Evolutionary conservation across 1,140 invertebrate species (phyloP).

Genomic region (Ladona fulva): DNA sequence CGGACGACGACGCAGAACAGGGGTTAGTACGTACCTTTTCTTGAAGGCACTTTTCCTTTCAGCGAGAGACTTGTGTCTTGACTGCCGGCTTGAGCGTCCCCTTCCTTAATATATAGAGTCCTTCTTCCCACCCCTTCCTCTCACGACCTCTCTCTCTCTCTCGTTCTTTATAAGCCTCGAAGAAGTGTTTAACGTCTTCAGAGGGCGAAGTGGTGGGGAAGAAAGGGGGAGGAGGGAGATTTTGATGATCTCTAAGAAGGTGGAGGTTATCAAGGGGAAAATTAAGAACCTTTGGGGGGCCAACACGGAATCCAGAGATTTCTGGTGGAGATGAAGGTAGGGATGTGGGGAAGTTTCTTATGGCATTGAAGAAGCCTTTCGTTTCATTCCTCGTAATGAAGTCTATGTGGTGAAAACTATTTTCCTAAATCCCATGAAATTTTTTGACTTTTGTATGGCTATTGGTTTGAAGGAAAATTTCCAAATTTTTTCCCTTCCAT

Average conservation of each 20-base stretch:
- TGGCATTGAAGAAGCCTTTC: no score
- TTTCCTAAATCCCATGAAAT: no score
- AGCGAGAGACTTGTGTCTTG: neutral
- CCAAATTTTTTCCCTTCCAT: no score
- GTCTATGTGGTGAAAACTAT: no score
- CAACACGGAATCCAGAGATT: neutral
- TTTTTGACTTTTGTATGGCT: no score
- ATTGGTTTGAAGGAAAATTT: no score
- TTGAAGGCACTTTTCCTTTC: neutral
- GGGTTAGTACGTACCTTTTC: neutral
- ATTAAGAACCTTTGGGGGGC: neutral
- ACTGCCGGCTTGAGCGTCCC: neutral
- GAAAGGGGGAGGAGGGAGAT: neutral
- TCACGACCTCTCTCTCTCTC: neutral
- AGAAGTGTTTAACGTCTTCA: neutral
- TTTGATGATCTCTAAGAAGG: neutral
- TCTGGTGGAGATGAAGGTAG: neutral
- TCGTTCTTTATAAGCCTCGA: neutral
- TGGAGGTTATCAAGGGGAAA: neutral
- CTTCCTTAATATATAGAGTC: neutral
- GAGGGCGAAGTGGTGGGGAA: neutral
- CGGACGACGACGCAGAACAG: neutral
- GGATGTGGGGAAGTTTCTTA: neutral
- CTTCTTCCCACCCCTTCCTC: neutral
- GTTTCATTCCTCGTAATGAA: no score